These are phyloP conservation scores for Armadillidium nasatum DNA, from an alignment of 1,140 invertebrate genomes.

Conservation along the genomic window DNA sequence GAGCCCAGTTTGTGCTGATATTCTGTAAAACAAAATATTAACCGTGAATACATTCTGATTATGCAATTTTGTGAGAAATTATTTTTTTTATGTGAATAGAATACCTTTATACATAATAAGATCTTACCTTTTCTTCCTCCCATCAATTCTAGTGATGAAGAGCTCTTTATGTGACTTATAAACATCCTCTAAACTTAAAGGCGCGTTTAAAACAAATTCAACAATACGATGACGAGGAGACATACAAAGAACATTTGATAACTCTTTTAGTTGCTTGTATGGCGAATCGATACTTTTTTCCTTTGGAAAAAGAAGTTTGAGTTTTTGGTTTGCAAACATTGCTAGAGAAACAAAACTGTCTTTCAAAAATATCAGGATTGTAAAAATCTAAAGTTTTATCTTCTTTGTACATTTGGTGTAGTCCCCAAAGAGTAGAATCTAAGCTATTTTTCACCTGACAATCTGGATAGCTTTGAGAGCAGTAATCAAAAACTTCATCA, in stretches of 20 bases:
- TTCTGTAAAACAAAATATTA: slow-evolving; percentile 21
- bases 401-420: slow-evolving; percentile 33
- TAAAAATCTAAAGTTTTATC: slow-evolving; percentile 36
- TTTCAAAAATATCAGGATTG: neutral
- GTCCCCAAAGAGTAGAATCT: slow-evolving; percentile 17
- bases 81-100: neutral
- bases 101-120: neutral
- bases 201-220: slow-evolving; percentile 34
- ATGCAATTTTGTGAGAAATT: neutral
- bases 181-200: slow-evolving; percentile 24
- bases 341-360: slow-evolving; percentile 26
- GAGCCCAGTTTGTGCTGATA: slow-evolving; percentile 38
- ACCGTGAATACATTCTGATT: neutral
- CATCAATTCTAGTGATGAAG: slow-evolving; percentile 24
- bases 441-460: slow-evolving; percentile 29
- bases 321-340: slow-evolving; percentile 26
- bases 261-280: slow-evolving; percentile 28
- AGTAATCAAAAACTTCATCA: slow-evolving; percentile 37
- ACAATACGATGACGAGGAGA: slow-evolving; percentile 38
- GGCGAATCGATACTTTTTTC: neutral
- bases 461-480: slow-evolving; percentile 34
- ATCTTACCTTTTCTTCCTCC: slow-evolving; percentile 29
- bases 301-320: neutral
- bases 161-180: slow-evolving; percentile 24
- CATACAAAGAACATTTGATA: slow-evolving; percentile 32